Evolutionary conservation across 2,797 vertebrate genomes (phyloP).

Genomic region (Salmo trutta): DNA sequence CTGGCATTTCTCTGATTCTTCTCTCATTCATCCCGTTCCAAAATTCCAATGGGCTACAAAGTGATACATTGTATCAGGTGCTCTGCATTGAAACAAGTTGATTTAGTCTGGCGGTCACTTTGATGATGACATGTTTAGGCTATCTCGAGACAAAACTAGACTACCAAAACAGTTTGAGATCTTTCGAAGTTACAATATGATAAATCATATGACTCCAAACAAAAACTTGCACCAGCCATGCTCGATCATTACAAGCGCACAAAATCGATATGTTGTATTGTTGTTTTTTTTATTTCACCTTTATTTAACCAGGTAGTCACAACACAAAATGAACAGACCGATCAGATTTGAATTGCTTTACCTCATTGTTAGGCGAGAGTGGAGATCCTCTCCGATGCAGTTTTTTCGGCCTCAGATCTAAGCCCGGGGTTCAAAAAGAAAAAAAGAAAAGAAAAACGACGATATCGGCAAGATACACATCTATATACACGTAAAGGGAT

Average conservation of each 20-base stretch:
- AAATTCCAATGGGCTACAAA: slow-evolving; percentile 10
- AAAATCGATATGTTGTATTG: slow-evolving; percentile 24
- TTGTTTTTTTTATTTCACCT: too few relatives aligned
- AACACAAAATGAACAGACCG: slow-evolving; percentile 49
- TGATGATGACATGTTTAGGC: not conserved
- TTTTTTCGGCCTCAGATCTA: slow-evolving; percentile 61
- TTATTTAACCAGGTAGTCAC: too few relatives aligned
- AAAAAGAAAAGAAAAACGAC: slow-evolving; percentile 29
- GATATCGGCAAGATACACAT: slow-evolving; percentile 35
- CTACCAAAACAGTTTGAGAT: not conserved
- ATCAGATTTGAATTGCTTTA: slow-evolving; percentile 66
- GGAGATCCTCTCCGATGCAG: slow-evolving; percentile 66
- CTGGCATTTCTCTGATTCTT: too few relatives aligned
- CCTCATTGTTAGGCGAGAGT: slow-evolving; percentile 82
- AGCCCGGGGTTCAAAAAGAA: slow-evolving; percentile 51
- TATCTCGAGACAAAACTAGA: not conserved
- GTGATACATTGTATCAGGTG: slow-evolving; percentile 10
- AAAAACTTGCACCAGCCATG: not conserved
- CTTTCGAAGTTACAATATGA: not conserved
- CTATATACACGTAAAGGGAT: slow-evolving; percentile 63
- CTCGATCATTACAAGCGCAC: slow-evolving; percentile 2
- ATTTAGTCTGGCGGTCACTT: not conserved
- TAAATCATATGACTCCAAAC: not conserved
- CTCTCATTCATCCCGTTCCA: not conserved
- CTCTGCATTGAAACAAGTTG: not conserved